These are phyloP conservation scores for Lordiphosa mommai DNA, from an alignment of 1,140 invertebrate genomes.

Conservation along the genomic window DNA sequence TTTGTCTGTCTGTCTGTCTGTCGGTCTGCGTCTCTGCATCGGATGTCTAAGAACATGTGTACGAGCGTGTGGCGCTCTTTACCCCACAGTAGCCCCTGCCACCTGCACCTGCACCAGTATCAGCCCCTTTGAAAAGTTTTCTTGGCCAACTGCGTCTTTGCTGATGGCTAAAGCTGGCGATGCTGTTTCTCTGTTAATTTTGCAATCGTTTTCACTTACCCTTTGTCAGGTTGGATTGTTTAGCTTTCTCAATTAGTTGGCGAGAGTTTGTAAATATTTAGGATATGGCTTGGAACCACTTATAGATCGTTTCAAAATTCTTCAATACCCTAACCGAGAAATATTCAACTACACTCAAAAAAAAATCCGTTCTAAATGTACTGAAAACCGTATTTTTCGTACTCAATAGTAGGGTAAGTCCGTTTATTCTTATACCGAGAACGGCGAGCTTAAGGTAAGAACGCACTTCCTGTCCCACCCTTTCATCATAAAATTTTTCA, in stretches of 20 bases:
- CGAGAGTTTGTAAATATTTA: conserved; percentile 21
- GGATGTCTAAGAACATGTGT: conserved; percentile 50
- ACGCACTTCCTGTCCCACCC: no score
- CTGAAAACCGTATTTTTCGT: no score
- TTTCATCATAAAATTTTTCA: no score
- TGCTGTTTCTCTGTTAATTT: conserved; percentile 38
- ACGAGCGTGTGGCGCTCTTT: conserved; percentile 14
- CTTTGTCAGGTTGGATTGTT: conserved; percentile 3
- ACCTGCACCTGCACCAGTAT: not conserved
- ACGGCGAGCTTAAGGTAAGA: no score
- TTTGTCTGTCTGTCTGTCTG: not conserved
- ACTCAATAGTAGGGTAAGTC: no score
- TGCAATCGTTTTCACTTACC: conserved; percentile 43
- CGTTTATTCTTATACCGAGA: no score
- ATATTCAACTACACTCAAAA: no score
- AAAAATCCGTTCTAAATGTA: no score
- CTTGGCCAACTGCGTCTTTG: conserved; percentile 49
- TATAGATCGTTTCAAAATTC: no score
- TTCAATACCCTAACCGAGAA: no score
- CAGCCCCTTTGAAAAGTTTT: conserved; percentile 24
- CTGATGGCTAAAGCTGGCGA: conserved; percentile 21
- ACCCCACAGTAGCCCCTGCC: not conserved
- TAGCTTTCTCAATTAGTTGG: not conserved
- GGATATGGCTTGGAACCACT: no score
- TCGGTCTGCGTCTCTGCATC: conserved; percentile 4